Conservation (phyloP, 2,113 vertebrate species). For the Psittacula cyanocephala region DNA sequence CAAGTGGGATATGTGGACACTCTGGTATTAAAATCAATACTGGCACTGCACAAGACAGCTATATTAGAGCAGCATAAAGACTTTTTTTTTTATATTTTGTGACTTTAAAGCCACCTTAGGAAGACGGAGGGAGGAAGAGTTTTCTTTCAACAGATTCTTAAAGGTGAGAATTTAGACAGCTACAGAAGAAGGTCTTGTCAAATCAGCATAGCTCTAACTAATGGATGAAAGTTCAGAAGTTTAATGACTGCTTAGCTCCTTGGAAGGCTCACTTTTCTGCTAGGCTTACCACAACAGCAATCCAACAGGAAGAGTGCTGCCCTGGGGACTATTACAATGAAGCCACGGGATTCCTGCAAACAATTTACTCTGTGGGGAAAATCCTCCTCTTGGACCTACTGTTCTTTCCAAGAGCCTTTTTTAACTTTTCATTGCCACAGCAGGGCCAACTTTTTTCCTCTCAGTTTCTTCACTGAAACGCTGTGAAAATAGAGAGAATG, state of each 20-base stretch:
- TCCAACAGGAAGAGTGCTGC: constrained; percentile 52
- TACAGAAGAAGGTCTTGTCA: constrained; percentile 16
- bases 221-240: background rate
- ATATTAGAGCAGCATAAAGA: background rate
- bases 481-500: background rate
- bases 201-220: constrained; percentile 3
- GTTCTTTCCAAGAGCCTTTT: constrained; percentile 40
- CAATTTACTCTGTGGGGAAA: constrained; percentile 73
- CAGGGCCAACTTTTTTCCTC: constrained; percentile 2
- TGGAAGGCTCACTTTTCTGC: constrained; percentile 36
- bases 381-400: constrained; percentile 46
- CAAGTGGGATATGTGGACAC: background rate
- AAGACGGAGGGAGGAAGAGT: background rate
- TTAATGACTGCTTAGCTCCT: constrained; percentile 66
- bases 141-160: background rate
- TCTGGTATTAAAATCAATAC: background rate
- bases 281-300: constrained; percentile 61
- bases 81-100: background rate
- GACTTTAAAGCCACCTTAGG: background rate
- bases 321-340: constrained; percentile 56
- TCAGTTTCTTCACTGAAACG: background rate
- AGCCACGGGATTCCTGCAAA: constrained; percentile 63
- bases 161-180: constrained; percentile 30
- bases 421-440: constrained; percentile 69
- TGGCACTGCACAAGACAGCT: background rate